These are phyloP conservation scores for Embidobia sp. DNA, from an alignment of 2,888 invertebrate species.

Conservation along the genomic window DNA sequence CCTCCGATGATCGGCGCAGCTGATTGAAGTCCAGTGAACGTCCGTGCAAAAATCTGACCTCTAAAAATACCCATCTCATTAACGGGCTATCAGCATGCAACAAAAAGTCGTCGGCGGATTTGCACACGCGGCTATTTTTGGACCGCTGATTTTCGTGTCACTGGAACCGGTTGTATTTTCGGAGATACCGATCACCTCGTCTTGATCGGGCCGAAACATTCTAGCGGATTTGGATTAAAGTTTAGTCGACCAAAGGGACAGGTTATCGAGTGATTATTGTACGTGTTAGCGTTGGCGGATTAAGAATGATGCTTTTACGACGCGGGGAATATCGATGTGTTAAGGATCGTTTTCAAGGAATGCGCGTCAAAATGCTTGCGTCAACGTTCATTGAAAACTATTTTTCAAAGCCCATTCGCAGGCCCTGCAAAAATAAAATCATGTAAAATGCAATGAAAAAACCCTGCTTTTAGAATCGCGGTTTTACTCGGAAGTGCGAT, in stretches of 20 bases:
- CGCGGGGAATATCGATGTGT: slow-evolving; percentile 19
- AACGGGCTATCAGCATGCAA: slow-evolving; percentile 40
- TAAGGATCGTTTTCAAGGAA: not conserved
- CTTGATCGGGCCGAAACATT: not conserved
- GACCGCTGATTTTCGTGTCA: slow-evolving; percentile 52
- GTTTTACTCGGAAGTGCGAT: too few species aligned
- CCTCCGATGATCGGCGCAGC: slow-evolving; percentile 21
- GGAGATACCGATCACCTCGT: slow-evolving; percentile 19
- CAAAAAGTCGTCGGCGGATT: slow-evolving; percentile 49
- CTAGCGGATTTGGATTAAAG: slow-evolving; percentile 41
- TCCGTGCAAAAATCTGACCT: slow-evolving; percentile 47
- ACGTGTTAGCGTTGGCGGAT: slow-evolving; percentile 36
- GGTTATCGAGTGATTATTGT: slow-evolving; percentile 27
- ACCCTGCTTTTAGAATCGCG: too few species aligned
- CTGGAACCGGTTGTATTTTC: slow-evolving; percentile 47
- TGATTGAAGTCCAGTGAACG: slow-evolving; percentile 51
- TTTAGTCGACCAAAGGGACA: slow-evolving; percentile 29
- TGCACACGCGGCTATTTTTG: slow-evolving; percentile 54
- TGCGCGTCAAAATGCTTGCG: too few species aligned
- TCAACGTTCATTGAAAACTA: too few species aligned
- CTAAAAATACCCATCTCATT: slow-evolving; percentile 60
- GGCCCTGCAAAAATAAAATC: too few species aligned
- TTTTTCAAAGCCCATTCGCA: too few species aligned
- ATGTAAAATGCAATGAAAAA: too few species aligned
- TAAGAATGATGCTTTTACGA: slow-evolving; percentile 40